These are phyloP conservation scores for Rhinogobio ventralis DNA, from an alignment of 2,797 vertebrate species.

Conservation along the genomic window DNA sequence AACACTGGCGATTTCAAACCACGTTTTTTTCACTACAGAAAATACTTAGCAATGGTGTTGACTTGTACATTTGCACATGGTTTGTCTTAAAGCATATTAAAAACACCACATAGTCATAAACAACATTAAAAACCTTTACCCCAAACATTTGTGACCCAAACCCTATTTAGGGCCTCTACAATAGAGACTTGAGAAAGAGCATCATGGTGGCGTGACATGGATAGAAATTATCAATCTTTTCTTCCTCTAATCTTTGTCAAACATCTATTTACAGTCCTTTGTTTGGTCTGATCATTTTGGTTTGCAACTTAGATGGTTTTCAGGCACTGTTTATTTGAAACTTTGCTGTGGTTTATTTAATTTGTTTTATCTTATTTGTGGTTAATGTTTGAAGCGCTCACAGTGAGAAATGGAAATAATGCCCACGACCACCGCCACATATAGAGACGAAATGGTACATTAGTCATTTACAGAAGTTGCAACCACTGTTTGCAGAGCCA, in stretches of 20 bases:
- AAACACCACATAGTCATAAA: too few species aligned
- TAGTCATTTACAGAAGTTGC: slow-evolving; percentile 4
- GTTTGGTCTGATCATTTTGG: neutral
- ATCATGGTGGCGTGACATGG: too few species aligned
- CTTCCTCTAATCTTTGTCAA: neutral
- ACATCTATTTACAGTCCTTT: neutral
- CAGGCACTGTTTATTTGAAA: neutral
- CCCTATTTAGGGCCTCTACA: neutral
- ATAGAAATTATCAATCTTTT: neutral
- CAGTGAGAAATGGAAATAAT: neutral
- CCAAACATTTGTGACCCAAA: neutral
- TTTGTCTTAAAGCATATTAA: too few species aligned
- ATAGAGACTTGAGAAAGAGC: neutral
- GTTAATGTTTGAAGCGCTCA: neutral
- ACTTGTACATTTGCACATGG: too few species aligned
- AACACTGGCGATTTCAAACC: too few species aligned
- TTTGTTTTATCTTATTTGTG: neutral
- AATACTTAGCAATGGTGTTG: too few species aligned
- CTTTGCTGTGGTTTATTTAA: neutral
- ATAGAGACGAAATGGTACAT: neutral
- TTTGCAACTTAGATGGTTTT: neutral
- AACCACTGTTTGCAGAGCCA: neutral
- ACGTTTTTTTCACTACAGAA: too few species aligned
- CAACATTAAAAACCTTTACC: too few species aligned
- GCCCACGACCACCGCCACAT: neutral